phyloP scores from a whole-genome alignment of 1,140 invertebrate genomes.

The Bombyx mandarina region DNA sequence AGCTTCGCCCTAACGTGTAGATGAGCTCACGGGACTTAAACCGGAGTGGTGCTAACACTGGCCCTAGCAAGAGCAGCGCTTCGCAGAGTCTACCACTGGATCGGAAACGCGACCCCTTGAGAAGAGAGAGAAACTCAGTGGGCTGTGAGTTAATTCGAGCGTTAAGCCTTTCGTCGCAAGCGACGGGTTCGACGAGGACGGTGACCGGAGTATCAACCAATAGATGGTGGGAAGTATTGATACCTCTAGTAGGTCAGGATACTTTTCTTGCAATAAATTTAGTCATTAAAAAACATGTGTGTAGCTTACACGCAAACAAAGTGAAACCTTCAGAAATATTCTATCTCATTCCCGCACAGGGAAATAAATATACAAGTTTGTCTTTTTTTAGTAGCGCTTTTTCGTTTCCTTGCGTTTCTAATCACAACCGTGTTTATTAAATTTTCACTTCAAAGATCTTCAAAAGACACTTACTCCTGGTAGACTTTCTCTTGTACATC shows the following conservation, averaged over 20 bases:
- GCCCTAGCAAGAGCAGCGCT: too few relatives aligned
- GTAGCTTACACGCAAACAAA: not conserved
- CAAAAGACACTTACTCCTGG: conserved; percentile 20
- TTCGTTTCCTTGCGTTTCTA: not conserved
- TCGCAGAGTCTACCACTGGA: too few relatives aligned
- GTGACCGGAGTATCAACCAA: not conserved
- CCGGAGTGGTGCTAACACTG: not conserved
- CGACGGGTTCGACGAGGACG: not conserved
- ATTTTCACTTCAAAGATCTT: not conserved
- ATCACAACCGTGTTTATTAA: not conserved
- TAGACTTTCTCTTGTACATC: conserved; percentile 25
- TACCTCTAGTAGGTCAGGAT: too few relatives aligned
- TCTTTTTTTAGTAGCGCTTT: not conserved
- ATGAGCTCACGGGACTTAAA: not conserved
- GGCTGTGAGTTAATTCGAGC: too few relatives aligned
- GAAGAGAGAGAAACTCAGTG: too few relatives aligned
- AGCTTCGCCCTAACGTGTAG: not conserved
- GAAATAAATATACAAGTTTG: not conserved
- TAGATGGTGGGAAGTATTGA: too few relatives aligned
- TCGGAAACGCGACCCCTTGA: too few relatives aligned
- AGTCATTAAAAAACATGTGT: not conserved
- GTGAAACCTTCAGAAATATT: not conserved
- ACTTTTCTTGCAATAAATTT: too few relatives aligned
- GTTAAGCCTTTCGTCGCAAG: not conserved
- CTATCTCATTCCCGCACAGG: not conserved